Evolutionary conservation across 2,797 vertebrate species (phyloP), one percentile per base, ranked within the genome.

Genomic region (Limosa lapponica): DNA sequence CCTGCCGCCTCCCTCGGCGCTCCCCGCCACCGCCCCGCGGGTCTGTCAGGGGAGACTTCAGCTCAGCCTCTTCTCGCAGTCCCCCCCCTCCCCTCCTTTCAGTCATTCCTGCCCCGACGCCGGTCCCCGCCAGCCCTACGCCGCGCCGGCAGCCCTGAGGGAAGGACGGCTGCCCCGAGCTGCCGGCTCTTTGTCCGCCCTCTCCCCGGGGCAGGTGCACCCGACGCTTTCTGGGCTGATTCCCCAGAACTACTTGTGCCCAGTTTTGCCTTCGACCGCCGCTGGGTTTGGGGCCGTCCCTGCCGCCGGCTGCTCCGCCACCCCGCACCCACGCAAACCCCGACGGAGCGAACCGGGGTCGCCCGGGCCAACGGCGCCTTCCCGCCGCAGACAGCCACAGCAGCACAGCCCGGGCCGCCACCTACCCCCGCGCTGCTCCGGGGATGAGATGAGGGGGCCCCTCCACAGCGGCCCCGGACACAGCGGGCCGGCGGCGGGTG

Each of bases 1-100:
- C 44, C 22, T 4, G 8, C 39, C 3, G 6, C 16, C 34, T 6
- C 69, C 18, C 37, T 23, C 48, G 28, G 27, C 49, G 36, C 28
- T 24, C 37, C n/a, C 13, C 41, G 8, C 30, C 61, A 11, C 48
- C 36, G 13, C 23, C 71, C 51, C 34, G 24, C 13, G 37, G 43
- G 13, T n/a, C 7, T 1, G 28, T 0, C n/a, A 41, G 57, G 11
- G 44, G 3, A 37, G 25, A 16, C 23, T 2, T 17, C 3, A 4
- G n/a, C 69, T 17, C 7, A 7, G 67, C 64, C 19, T 2, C 30
- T 4, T 3, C 70, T 10, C 51, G 5, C 77, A n/a, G 2, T 7
- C 4, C 11, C 28, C 25, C 23, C 12, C 12, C 37, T 16, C 25
- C 44, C 22, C 46, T 24, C 46, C 46, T 24, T 28, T 13, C 2